phyloP scores from a whole-genome alignment of 2,888 invertebrate genomes.

The Drosophila aldrichi region DNA sequence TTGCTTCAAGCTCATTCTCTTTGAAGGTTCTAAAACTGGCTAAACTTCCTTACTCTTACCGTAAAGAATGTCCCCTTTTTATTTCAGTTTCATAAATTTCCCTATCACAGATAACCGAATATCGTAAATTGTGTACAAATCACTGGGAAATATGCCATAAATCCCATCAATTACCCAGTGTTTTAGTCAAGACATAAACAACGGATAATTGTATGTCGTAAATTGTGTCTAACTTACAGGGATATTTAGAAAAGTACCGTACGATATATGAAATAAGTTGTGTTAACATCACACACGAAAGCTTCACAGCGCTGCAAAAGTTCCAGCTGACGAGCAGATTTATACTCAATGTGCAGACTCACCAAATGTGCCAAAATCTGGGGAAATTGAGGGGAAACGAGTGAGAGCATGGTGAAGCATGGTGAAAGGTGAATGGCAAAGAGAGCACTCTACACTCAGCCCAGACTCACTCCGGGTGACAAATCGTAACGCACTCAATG shows the following conservation, averaged over 20 bases:
- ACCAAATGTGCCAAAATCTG: conserved; percentile 5
- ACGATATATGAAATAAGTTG: background rate
- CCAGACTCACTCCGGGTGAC: conserved; percentile 5
- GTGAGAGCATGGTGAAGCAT: background rate
- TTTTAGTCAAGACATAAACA: background rate
- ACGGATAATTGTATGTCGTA: conserved; percentile 22
- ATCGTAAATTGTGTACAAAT: conserved; percentile 7
- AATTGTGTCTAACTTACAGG: background rate
- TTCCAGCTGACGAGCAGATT: background rate
- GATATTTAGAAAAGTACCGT: conserved; percentile 9
- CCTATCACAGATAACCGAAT: background rate
- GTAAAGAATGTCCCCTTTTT: background rate
- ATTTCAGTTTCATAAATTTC: background rate
- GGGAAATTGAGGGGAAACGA: conserved; percentile 3
- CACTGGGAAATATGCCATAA: background rate
- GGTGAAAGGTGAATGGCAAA: background rate
- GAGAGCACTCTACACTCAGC: background rate
- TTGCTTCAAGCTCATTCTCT: background rate
- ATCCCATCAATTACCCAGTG: background rate
- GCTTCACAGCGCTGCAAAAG: background rate
- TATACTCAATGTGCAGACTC: conserved; percentile 7
- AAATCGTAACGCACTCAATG: background rate
- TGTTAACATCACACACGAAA: background rate
- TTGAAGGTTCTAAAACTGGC: background rate
- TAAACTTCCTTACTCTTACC: background rate